Evolutionary conservation across 2,113 vertebrate species (phyloP).

Genomic region (Fregata magnificens): DNA sequence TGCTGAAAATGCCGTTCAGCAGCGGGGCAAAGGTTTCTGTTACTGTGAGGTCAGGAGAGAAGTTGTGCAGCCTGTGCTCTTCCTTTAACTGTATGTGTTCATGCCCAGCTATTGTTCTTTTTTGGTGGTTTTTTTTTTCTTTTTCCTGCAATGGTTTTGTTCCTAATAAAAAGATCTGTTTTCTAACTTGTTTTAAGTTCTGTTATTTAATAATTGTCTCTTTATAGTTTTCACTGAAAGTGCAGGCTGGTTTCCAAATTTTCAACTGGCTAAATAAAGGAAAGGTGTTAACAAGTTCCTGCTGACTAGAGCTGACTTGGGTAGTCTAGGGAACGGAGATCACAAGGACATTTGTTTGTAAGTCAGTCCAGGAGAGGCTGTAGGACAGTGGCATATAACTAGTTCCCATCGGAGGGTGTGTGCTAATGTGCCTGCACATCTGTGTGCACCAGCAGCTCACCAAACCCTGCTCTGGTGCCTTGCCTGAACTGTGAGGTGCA

Average conservation of each 20-base stretch:
- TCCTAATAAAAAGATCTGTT: constrained; percentile 57
- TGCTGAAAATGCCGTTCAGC: background rate
- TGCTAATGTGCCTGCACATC: background rate
- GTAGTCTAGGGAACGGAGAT: background rate
- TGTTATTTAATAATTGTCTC: background rate
- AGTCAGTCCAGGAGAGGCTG: background rate
- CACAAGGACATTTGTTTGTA: background rate
- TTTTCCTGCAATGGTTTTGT: background rate
- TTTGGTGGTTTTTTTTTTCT: background rate
- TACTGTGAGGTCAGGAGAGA: background rate
- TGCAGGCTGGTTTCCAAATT: background rate
- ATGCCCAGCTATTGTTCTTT: background rate
- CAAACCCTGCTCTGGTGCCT: background rate
- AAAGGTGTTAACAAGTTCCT: background rate
- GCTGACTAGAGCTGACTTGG: background rate
- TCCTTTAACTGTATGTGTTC: background rate
- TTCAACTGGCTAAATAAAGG: background rate
- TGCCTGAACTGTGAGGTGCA: background rate
- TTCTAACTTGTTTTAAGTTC: constrained; percentile 22
- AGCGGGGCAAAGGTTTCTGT: background rate
- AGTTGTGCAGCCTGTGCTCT: background rate
- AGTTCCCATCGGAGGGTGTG: background rate
- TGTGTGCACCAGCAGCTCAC: background rate
- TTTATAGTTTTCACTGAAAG: background rate
- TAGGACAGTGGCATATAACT: background rate